Percentiles rank a stretch among this genome's conserved stretches.
phyloP scores from a whole-genome alignment of 2,113 vertebrate species.

The Cololabis saira region DNA sequence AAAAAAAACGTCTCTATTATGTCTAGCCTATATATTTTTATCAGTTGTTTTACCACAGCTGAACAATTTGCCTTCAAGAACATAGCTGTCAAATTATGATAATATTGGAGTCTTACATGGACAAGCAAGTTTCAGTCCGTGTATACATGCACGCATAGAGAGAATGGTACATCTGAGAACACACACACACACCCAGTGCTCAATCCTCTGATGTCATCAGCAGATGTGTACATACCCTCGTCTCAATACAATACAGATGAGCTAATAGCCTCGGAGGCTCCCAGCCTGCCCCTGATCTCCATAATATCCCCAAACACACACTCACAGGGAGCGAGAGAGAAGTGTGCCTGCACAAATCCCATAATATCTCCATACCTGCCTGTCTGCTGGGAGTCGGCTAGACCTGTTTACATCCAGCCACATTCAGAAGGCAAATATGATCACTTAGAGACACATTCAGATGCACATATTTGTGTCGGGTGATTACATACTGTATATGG shows the following conservation, averaged over 20 bases:
- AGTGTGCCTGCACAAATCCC: conserved; percentile 57
- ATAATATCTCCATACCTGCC: conserved; percentile 61
- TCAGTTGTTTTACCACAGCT: conserved; percentile 70
- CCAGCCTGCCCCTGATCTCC: conserved; percentile 73
- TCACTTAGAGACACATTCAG: conserved; percentile 56
- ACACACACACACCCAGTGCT: conserved; percentile 12
- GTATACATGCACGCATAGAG: not conserved
- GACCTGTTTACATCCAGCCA: conserved; percentile 67
- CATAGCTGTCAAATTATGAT: conserved; percentile 57
- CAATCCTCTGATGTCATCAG: conserved; percentile 75
- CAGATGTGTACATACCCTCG: conserved; percentile 75
- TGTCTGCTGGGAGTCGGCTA: conserved; percentile 59
- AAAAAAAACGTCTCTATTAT: conserved; percentile 35
- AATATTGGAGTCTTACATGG: conserved; percentile 30
- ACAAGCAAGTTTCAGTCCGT: conserved; percentile 14
- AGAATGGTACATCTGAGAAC: conserved; percentile 14
- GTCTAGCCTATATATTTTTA: conserved; percentile 38
- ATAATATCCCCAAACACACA: conserved; percentile 55
- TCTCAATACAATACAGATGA: conserved; percentile 77
- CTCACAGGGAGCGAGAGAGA: conserved; percentile 2
- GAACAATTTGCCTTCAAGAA: conserved; percentile 59
- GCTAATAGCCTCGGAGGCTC: conserved; percentile 76
- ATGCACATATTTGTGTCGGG: conserved; percentile 13
- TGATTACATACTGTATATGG: conserved; percentile 3
- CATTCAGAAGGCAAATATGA: conserved; percentile 64